These are phyloP conservation scores for Eubasilissa splendida DNA, from an alignment of 2,888 invertebrate species.

Conservation along the genomic window DNA sequence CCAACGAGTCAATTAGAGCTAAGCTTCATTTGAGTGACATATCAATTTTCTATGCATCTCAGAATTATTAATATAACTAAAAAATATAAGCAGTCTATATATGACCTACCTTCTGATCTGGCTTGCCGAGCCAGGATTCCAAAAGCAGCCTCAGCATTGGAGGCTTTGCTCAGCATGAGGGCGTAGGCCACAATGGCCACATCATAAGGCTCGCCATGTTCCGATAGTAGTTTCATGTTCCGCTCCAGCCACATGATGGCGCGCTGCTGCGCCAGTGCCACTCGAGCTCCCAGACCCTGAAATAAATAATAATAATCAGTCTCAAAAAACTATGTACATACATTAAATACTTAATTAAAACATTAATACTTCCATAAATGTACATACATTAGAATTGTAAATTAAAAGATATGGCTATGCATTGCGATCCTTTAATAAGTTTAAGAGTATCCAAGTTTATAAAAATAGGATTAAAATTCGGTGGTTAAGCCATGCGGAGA, in stretches of 20 bases:
- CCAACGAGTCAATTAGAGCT: too few species aligned
- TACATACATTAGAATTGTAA: too few species aligned
- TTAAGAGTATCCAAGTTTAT: too few species aligned
- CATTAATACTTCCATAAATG: too few species aligned
- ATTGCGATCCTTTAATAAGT: too few species aligned
- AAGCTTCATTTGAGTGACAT: too few species aligned
- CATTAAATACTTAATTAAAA: too few species aligned
- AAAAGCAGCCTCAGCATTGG: slow-evolving; percentile 89
- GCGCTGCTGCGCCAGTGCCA: slow-evolving; percentile 82
- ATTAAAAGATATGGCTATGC: too few species aligned
- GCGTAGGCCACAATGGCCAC: slow-evolving; percentile 93
- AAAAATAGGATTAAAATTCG: too few species aligned
- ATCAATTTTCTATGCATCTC: too few species aligned
- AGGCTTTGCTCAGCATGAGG: slow-evolving; percentile 85
- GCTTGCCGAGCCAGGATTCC: slow-evolving; percentile 79
- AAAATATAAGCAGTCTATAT: neutral
- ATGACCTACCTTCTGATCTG: slow-evolving; percentile 75
- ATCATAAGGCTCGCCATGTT: slow-evolving; percentile 85
- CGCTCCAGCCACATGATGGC: slow-evolving; percentile 87
- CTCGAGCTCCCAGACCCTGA: slow-evolving; percentile 79
- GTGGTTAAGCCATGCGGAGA: too few species aligned
- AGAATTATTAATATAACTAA: neutral
- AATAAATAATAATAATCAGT: neutral
- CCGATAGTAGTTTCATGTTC: slow-evolving; percentile 82
- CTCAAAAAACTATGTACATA: too few species aligned